Evolutionary conservation across 1,140 invertebrate genomes (phyloP).

Genomic region (Myzus persicae): DNA sequence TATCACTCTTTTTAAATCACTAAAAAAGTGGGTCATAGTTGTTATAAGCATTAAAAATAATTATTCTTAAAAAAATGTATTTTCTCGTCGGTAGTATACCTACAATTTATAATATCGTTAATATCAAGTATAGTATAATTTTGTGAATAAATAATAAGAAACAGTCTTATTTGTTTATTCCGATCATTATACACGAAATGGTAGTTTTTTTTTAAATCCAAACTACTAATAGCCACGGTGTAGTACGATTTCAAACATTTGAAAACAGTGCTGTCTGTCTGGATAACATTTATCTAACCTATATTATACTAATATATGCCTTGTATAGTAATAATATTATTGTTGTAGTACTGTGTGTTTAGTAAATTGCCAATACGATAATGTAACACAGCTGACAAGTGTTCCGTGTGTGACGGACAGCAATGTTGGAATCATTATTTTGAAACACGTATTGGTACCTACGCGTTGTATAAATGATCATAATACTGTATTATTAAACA

Average conservation of each 20-base stretch:
- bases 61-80: neutral
- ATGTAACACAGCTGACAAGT: neutral
- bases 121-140: neutral
- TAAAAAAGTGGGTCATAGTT: neutral
- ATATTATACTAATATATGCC: no score
- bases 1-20: neutral
- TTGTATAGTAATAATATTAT: neutral
- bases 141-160: neutral
- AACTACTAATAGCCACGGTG: neutral
- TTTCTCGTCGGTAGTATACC: neutral
- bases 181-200: neutral
- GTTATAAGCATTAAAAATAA: neutral
- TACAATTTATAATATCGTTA: neutral
- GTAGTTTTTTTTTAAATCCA: neutral
- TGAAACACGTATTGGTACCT: neutral
- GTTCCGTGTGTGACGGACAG: neutral
- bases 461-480: neutral
- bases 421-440: neutral
- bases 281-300: neutral
- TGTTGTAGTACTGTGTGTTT: neutral
- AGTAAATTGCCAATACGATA: neutral
- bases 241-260: neutral
- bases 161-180: neutral
- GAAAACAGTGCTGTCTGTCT: neutral
- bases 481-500: neutral